Evolutionary conservation across 2,113 vertebrate genomes (phyloP), one percentile per base, ranked within the genome.

Genomic region (Scopus umbretta): DNA sequence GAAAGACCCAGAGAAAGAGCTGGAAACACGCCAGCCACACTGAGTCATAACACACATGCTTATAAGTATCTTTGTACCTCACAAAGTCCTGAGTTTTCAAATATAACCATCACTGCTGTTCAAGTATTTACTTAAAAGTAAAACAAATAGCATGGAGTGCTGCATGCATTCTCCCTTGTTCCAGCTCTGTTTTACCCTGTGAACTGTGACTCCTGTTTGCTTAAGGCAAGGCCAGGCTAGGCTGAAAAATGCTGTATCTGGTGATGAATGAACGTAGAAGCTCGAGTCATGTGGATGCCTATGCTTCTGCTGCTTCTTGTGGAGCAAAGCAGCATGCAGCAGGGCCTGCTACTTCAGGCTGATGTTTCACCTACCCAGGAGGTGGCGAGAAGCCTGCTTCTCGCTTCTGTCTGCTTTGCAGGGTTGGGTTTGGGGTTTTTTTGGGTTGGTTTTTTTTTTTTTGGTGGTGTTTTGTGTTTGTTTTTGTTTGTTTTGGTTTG

Each of bases 1-100:
- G 92, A 97, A 96, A 94, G 94, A 95, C 96, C 96, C 93, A 96
- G 26, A 91, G 84, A 94, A 75, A 79, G 82, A 74, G 67, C 56
- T 96, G 96, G 97, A 96, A 80, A 59, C 23, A 11, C 0, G 67
- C 96, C 95, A 97, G 76, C 90, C 63, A 13, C 55, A 19, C 83
- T 92, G 95, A 96, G 74, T 96, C 93, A 94, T 88, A 96, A 78
- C 90, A 90, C 92, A 93, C 91, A 65, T 82, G 75, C 91, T 94
- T 89, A 1, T 71, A 82, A 87, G 90, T 96, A 90, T 95, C 89
- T 74, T 83, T 80, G 84, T 97, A 97, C 90, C 82, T 95, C 93
- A 82, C 90, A 52, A 82, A 90, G 90, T 78, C 92, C 80, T 85
- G 86, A 85, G 89, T 94, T 95, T 81, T 92, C 79, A 94, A 94